Evolutionary conservation across 92 coral and sea anemone genomes (phyloP).

Genomic region (Zoanthus solanderi): DNA sequence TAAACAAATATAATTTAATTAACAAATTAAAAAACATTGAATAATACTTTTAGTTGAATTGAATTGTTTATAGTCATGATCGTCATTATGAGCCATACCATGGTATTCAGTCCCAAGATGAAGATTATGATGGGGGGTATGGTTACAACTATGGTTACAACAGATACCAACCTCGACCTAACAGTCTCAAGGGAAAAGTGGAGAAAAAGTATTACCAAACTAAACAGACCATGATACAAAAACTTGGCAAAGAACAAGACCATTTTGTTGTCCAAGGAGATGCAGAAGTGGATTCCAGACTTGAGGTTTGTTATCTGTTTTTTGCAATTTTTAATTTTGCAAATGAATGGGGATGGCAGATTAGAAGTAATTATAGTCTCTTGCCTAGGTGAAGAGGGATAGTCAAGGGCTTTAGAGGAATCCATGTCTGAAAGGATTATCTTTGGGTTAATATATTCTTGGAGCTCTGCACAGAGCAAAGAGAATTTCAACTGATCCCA

Average conservation of each 20-base stretch:
- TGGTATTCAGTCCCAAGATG: constrained; percentile 64
- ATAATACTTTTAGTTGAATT: background rate
- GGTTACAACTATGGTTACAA: constrained; percentile 90
- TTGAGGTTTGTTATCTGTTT: constrained; percentile 63
- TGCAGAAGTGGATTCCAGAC: constrained; percentile 97
- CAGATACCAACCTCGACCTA: constrained; percentile 88
- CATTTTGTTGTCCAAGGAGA: constrained; percentile 95
- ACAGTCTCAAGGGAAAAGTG: constrained; percentile 89
- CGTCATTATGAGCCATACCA: constrained; percentile 81
- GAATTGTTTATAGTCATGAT: constrained; percentile 71
- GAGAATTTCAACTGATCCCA: too few relatives aligned
- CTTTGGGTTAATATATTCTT: too few relatives aligned
- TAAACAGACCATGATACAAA: constrained; percentile 91
- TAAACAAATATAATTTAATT: background rate
- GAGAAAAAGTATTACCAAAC: constrained; percentile 96
- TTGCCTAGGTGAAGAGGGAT: too few relatives aligned
- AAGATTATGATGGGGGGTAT: constrained; percentile 68
- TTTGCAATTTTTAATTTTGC: too few relatives aligned
- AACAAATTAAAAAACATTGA: background rate
- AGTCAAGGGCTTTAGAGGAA: too few relatives aligned
- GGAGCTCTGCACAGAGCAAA: too few relatives aligned
- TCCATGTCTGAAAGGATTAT: too few relatives aligned
- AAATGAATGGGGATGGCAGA: too few relatives aligned
- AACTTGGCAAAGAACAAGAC: constrained; percentile 96
- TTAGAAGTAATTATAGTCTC: too few relatives aligned